A percentile compares a stretch with the other conserved stretches of the same genome.
phyloP scores from a whole-genome alignment of 2,888 invertebrate genomes.

The Aelia acuminata region DNA sequence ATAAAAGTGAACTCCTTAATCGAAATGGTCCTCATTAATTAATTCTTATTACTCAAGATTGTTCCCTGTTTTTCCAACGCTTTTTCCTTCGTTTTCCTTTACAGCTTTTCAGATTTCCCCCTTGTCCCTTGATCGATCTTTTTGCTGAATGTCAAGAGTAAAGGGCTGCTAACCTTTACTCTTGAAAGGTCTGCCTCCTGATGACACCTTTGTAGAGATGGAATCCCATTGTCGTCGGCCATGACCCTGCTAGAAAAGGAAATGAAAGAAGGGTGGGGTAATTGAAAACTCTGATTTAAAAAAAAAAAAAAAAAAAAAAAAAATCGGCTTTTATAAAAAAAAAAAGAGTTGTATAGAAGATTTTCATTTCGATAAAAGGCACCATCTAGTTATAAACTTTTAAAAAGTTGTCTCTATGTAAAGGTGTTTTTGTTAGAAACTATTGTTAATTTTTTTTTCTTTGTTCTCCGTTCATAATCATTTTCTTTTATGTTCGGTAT shows the following conservation, averaged over 20 bases:
- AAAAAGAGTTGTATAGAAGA: neutral
- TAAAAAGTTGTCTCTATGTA: too few species aligned
- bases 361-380: neutral
- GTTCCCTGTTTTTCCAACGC: neutral
- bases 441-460: too few species aligned
- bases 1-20: neutral
- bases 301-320: neutral
- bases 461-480: too few species aligned
- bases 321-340: neutral
- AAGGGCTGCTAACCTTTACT: neutral
- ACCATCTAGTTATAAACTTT: too few species aligned
- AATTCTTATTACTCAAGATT: neutral
- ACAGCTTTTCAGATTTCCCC: too few species aligned
- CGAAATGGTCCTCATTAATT: neutral
- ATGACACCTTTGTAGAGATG: neutral
- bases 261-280: neutral
- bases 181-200: neutral
- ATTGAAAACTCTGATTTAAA: neutral
- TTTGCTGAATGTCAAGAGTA: neutral
- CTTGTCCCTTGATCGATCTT: neutral
- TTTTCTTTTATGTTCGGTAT: too few species aligned
- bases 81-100: neutral
- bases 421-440: too few species aligned
- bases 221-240: neutral
- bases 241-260: neutral